Percentiles rank a stretch among this genome's conserved stretches.
phyloP scores from a whole-genome alignment of 2,113 vertebrate species.

The Psilopsiagon aurifrons region DNA sequence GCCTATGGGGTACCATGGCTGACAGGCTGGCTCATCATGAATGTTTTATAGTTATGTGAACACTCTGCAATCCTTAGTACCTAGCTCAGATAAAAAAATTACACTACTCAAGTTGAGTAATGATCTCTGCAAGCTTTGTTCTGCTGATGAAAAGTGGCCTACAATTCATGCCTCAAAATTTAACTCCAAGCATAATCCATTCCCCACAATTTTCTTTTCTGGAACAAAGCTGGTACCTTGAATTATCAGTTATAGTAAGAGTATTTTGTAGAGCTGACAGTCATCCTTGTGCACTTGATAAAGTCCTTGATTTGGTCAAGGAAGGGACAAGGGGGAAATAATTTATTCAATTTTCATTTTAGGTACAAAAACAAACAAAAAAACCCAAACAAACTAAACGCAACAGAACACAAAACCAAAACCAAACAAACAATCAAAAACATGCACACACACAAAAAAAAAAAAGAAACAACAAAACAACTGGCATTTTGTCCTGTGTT shows the following conservation, averaged over 20 bases:
- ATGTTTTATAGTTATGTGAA: not conserved
- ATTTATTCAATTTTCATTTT: not conserved
- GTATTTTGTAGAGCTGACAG: not conserved
- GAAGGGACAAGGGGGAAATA: not conserved
- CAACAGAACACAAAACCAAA: no score
- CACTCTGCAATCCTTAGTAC: not conserved
- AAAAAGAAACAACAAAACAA: not conserved
- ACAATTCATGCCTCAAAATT: not conserved
- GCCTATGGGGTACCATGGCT: not conserved
- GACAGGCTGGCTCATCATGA: not conserved
- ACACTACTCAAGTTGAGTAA: not conserved
- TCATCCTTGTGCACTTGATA: constrained; percentile 15
- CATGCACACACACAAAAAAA: no score
- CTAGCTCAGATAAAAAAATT: constrained; percentile 14
- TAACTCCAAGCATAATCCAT: not conserved
- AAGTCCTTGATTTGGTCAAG: not conserved
- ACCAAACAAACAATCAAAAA: no score
- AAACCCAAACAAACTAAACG: no score
- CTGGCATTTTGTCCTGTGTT: not conserved
- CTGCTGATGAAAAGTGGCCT: not conserved
- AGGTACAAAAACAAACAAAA: not conserved
- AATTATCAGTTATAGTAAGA: constrained; percentile 11
- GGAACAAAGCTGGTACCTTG: constrained; percentile 25
- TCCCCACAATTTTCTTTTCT: not conserved
- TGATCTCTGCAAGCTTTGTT: not conserved